Evolutionary conservation across 2,888 invertebrate genomes (phyloP).

Genomic region (Xestia c-nigrum): DNA sequence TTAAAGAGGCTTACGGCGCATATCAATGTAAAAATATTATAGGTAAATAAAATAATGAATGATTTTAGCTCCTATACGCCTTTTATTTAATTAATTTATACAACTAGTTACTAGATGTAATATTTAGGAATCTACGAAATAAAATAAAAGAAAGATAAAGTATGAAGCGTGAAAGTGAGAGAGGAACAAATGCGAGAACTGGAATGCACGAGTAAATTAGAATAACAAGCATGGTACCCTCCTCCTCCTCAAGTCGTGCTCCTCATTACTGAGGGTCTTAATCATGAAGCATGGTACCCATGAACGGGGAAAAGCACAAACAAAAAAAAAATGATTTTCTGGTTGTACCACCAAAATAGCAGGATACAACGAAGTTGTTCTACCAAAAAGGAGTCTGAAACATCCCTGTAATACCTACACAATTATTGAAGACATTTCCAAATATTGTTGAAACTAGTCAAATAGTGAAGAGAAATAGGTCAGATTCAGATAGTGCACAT

Average conservation of each 20-base stretch:
- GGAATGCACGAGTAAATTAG: too few species aligned
- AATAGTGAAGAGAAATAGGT: not conserved
- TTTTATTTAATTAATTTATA: not conserved
- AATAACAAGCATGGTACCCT: too few species aligned
- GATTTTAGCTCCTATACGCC: not conserved
- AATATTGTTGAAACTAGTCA: not conserved
- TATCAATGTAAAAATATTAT: not conserved
- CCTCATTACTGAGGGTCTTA: too few species aligned
- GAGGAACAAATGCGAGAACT: too few species aligned
- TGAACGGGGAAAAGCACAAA: too few species aligned
- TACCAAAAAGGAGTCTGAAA: not conserved
- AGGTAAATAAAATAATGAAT: not conserved
- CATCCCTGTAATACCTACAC: not conserved
- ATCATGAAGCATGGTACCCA: too few species aligned
- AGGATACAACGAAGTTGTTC: not conserved
- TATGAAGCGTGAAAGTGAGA: too few species aligned
- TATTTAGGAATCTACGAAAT: too few species aligned
- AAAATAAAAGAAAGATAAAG: too few species aligned
- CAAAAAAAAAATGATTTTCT: not conserved
- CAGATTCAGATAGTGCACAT: not conserved
- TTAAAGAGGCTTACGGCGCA: not conserved
- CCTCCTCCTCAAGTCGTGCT: too few species aligned
- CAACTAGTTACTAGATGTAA: too few species aligned
- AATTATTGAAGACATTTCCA: not conserved
- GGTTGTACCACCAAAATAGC: not conserved